Percentiles rank a stretch among this genome's conserved stretches.
phyloP scores from a whole-genome alignment of 2,113 vertebrate species.

The Zosterops hypoxanthus region DNA sequence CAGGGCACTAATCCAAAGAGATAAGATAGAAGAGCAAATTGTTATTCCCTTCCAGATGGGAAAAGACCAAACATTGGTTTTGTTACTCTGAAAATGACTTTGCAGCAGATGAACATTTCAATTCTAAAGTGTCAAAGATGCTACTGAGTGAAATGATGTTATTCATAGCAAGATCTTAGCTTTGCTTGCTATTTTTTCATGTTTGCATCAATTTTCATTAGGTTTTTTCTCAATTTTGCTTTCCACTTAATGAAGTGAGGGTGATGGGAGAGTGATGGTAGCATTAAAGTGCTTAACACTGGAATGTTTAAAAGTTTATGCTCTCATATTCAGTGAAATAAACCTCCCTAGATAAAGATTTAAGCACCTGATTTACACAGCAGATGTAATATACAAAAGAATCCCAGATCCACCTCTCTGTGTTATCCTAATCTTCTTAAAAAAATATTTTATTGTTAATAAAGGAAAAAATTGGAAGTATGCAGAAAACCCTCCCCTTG shows the following conservation, averaged over 20 bases:
- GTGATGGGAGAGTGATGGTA: background rate
- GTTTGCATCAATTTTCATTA: background rate
- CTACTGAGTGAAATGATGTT: background rate
- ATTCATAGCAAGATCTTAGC: background rate
- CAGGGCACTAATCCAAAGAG: background rate
- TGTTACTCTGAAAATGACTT: background rate
- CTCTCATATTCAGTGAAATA: background rate
- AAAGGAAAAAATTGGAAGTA: background rate
- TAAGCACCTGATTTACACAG: background rate
- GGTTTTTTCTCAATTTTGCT: background rate
- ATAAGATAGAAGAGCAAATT: background rate
- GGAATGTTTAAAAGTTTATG: background rate
- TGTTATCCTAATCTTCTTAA: background rate
- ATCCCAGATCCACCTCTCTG: background rate
- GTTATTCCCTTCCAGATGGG: background rate
- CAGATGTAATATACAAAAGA: background rate
- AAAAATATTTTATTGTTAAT: background rate
- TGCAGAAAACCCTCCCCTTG: background rate
- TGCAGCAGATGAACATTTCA: background rate
- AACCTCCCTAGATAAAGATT: background rate
- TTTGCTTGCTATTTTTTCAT: background rate
- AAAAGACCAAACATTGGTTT: background rate
- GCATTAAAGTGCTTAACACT: background rate
- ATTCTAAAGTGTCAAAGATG: background rate
- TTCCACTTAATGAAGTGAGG: background rate